phyloP scores from a whole-genome alignment of 2,888 invertebrate genomes.

The Stomorhina lunata region DNA sequence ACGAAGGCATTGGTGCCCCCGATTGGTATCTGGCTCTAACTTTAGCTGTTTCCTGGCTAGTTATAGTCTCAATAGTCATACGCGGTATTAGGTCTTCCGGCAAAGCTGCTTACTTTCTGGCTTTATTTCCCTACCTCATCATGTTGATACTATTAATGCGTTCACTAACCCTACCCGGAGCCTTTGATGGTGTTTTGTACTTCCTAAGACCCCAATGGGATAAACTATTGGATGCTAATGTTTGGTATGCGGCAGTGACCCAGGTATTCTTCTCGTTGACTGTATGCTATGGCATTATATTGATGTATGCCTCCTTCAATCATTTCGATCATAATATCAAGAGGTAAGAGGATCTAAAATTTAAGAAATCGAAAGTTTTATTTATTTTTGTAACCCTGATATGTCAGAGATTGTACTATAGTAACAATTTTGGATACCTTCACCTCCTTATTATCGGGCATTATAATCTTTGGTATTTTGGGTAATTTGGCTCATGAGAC shows the following conservation, averaged over 20 bases:
- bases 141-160: slow-evolving; percentile 83
- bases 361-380: neutral
- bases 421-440: slow-evolving; percentile 90
- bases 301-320: slow-evolving; percentile 84
- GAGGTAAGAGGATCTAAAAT: slow-evolving; percentile 75
- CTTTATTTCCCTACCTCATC: slow-evolving; percentile 84
- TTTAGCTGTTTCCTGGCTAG: slow-evolving; percentile 81
- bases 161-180: slow-evolving; percentile 83
- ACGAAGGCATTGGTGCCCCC: slow-evolving; percentile 82
- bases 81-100: slow-evolving; percentile 83
- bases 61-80: slow-evolving; percentile 81
- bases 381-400: neutral
- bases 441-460: slow-evolving; percentile 89
- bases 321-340: slow-evolving; percentile 82
- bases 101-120: slow-evolving; percentile 86
- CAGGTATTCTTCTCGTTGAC: slow-evolving; percentile 84
- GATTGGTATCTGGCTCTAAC: slow-evolving; percentile 82
- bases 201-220: slow-evolving; percentile 84
- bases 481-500: slow-evolving; percentile 88
- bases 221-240: slow-evolving; percentile 79
- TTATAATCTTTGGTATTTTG: slow-evolving; percentile 90
- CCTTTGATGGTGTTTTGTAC: slow-evolving; percentile 83
- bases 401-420: slow-evolving; percentile 87
- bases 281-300: slow-evolving; percentile 83
- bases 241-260: slow-evolving; percentile 84